phyloP scores from a whole-genome alignment of 2,113 vertebrate genomes.

The Coracopsis vasa region DNA sequence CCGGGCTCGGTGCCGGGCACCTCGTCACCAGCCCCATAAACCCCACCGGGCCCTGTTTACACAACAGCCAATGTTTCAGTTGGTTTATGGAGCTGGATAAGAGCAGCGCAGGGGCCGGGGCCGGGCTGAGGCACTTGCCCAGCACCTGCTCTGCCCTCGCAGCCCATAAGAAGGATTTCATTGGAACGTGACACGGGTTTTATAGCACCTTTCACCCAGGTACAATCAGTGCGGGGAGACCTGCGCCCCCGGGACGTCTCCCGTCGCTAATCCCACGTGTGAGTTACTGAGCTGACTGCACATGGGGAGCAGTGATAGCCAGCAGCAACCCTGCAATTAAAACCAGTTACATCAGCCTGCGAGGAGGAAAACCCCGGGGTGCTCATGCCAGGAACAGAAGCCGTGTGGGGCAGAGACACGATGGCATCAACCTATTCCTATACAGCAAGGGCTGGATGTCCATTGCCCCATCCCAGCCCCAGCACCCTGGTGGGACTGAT shows the following conservation, averaged over 20 bases:
- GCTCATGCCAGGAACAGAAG: not conserved
- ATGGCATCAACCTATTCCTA: not conserved
- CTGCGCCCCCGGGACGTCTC: not conserved
- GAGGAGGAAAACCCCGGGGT: not conserved
- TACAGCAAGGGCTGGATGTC: fast-evolving
- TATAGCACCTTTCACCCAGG: slow-evolving; percentile 37
- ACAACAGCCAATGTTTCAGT: slow-evolving; percentile 41
- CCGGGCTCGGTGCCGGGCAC: not conserved
- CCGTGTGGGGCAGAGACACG: not conserved
- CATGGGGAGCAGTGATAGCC: not conserved
- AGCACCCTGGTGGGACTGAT: not conserved
- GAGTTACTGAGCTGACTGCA: not conserved
- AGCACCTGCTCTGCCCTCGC: not conserved
- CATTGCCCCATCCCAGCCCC: not conserved
- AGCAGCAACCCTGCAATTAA: slow-evolving; percentile 14
- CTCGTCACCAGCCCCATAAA: slow-evolving; percentile 14
- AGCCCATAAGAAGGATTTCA: slow-evolving; percentile 30
- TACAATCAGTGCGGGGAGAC: not conserved
- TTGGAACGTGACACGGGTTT: not conserved
- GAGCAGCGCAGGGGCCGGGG: not conserved
- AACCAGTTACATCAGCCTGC: not conserved
- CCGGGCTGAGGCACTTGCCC: not conserved
- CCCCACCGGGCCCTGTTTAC: slow-evolving; percentile 4
- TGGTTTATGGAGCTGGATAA: slow-evolving; percentile 43
- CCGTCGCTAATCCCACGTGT: not conserved